Base-by-base conservation (phyloP, 2,797 vertebrate genomes). In the Passerculus sandwichensis region DNA sequence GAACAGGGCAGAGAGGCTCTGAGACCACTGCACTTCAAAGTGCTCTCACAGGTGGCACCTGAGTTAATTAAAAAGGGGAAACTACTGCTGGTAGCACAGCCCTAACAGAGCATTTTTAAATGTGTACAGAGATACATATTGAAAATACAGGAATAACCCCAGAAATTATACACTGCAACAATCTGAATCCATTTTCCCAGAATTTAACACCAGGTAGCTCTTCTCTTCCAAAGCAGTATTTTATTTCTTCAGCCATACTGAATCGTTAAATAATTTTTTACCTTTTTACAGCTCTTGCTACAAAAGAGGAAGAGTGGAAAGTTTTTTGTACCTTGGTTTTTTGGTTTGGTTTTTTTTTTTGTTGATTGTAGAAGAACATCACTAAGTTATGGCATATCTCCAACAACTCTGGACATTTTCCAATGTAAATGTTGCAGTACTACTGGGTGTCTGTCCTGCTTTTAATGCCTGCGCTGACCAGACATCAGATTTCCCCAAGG, bases 1-100 rank as follows among this genome's bases (percentile, higher is more conserved):
- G 5, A 50, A 15, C 19, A 9, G 0, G 2, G 25, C 10, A 18
- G 4, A 27, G 25, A 25, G 5, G 7, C 1, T n/a, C 30, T n/a
- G 6, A 10, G 6, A 32, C 5, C 26, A 12, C 11, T 0, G 1
- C 14, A 27, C 26, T 1, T 6, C 4, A 5, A 32, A 17, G 7
- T 11, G 30, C 18, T 48, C 44, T 44, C 6, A 1, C 6, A 22
- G 34, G 11, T 9, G 16, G 20, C 38, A 65, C 13, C 38, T 19
- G 8, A 12, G 6, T 9, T 64, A 38, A 40, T 5, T 59, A 38
- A 13, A 36, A 59, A 26, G 2, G 20, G 13, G 17, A 54, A 50
- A 32, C 61, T 12, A 4, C 11, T 60, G 27, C 27, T 25, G 8
- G 8, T 0, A 27, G 9, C 5, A 10, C 3, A 6, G 25, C 29